A percentile compares a stretch with the other conserved stretches of the same genome.
These are phyloP conservation scores for Cygnus olor DNA, from an alignment of 2,797 vertebrate species.

Conservation along the genomic window DNA sequence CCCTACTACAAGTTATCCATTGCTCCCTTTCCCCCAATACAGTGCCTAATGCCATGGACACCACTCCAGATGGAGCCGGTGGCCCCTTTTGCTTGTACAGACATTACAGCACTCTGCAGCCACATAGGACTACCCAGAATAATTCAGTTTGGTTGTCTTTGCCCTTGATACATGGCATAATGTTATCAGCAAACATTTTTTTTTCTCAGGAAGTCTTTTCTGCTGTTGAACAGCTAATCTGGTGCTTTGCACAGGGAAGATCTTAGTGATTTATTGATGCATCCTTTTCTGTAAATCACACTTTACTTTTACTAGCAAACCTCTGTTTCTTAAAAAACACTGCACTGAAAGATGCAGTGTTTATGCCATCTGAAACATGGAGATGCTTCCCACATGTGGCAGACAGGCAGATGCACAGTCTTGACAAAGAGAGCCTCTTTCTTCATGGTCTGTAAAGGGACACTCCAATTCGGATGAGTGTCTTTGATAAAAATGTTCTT, in stretches of 20 bases:
- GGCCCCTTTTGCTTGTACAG: neutral
- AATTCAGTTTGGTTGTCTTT: neutral
- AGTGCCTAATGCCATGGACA: fast-evolving
- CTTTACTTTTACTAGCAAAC: neutral
- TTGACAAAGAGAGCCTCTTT: neutral
- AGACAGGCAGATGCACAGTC: neutral
- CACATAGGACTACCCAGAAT: neutral
- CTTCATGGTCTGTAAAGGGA: neutral
- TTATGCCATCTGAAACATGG: neutral
- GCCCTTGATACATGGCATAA: neutral
- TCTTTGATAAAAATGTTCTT: neutral
- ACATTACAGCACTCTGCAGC: neutral
- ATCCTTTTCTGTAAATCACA: neutral
- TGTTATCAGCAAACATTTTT: neutral
- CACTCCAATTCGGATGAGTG: neutral
- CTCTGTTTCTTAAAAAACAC: neutral
- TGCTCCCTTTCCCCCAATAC: neutral
- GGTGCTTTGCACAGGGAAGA: neutral
- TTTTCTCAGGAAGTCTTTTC: neutral
- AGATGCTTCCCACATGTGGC: neutral
- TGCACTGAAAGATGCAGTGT: neutral
- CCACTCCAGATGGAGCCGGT: neutral
- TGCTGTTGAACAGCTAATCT: neutral
- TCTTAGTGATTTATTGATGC: neutral
- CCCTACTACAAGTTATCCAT: neutral